These are phyloP conservation scores for Rapana venosa DNA, from an alignment of 2,888 invertebrate species.

Conservation along the genomic window DNA sequence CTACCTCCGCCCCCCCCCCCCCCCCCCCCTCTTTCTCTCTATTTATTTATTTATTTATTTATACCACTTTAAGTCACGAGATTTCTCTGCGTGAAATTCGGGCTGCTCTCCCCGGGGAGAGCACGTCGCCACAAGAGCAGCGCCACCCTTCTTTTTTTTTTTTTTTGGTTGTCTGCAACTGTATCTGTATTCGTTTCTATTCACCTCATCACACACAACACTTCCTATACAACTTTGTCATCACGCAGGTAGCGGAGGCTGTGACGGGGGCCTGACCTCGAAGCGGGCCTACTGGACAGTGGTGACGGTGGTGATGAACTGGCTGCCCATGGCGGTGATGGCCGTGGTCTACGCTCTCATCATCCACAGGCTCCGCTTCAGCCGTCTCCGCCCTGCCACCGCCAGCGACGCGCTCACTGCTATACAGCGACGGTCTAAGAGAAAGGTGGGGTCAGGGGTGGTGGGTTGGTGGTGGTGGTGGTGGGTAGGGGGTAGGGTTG, in stretches of 20 bases:
- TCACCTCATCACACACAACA: no score
- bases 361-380: slow-evolving; percentile 62
- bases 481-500: no score
- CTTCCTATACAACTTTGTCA: no score
- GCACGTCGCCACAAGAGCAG: no score
- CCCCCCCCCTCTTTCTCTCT: background rate
- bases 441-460: slow-evolving; percentile 52
- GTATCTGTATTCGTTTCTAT: no score
- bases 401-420: slow-evolving; percentile 58
- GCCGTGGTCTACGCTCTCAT: slow-evolving; percentile 66
- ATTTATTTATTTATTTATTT: background rate
- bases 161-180: no score
- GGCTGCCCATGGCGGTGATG: slow-evolving; percentile 72
- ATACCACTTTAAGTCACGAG: no score
- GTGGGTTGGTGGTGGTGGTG: background rate
- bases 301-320: slow-evolving; percentile 70
- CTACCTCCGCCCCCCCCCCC: background rate
- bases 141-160: no score
- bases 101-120: no score
- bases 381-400: slow-evolving; percentile 58
- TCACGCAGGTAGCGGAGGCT: slow-evolving; percentile 54
- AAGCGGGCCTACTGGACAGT: slow-evolving; percentile 69
- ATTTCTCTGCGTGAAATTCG: no score
- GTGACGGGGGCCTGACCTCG: slow-evolving; percentile 64
- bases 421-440: slow-evolving; percentile 65